phyloP scores from a whole-genome alignment of 2,113 vertebrate species.

The Bettongia penicillata region DNA sequence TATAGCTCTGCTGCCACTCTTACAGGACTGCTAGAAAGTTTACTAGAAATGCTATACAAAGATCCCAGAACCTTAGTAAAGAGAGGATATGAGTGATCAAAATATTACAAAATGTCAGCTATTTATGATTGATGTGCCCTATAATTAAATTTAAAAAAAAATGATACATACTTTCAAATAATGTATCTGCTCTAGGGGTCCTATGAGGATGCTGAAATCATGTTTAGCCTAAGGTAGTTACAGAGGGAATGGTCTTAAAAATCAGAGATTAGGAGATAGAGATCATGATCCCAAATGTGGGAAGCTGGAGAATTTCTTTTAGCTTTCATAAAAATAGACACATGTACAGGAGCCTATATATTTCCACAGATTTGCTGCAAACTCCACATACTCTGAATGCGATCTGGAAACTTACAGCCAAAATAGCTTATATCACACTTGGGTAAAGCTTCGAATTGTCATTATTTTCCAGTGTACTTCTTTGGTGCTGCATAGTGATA shows the following conservation, averaged over 20 bases:
- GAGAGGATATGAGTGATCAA: neutral
- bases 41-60: neutral
- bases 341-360: neutral
- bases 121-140: neutral
- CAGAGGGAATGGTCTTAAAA: neutral
- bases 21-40: neutral
- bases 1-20: fast-evolving
- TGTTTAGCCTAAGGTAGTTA: neutral
- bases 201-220: neutral
- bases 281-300: neutral
- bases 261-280: neutral
- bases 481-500: neutral
- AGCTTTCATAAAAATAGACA: neutral
- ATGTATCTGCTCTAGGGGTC: neutral
- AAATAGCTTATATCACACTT: neutral
- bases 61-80: neutral
- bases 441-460: neutral
- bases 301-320: neutral
- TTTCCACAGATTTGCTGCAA: neutral
- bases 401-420: neutral
- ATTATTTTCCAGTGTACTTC: neutral
- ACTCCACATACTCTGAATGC: neutral
- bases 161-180: neutral
- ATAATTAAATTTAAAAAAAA: neutral
- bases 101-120: neutral